Evolutionary conservation across 2,797 vertebrate species (phyloP).

Genomic region (Emydoidea blandingii): DNA sequence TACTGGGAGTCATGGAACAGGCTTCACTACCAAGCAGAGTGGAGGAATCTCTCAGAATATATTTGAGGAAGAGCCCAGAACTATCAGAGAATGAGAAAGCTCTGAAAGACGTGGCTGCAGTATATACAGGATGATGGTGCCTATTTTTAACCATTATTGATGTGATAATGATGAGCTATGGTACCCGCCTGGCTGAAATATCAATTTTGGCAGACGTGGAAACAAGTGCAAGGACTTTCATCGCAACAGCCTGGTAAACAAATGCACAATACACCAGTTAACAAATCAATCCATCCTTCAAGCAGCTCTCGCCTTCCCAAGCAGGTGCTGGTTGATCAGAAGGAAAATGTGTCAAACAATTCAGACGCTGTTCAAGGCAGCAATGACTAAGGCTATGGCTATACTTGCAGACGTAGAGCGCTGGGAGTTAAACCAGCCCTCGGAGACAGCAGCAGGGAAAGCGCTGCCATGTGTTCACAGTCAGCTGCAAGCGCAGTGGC

Average conservation of each 20-base stretch:
- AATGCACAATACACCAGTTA: background rate
- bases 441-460: no score
- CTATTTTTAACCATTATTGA: constrained; percentile 37
- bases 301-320: constrained; percentile 48
- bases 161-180: background rate
- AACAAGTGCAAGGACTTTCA: constrained; percentile 8
- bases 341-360: constrained; percentile 24
- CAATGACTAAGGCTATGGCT: background rate
- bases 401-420: no score
- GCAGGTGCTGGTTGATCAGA: constrained; percentile 35
- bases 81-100: background rate
- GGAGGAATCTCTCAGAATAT: background rate
- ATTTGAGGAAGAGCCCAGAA: background rate
- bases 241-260: constrained; percentile 18
- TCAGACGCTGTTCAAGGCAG: background rate
- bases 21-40: background rate
- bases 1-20: fast-evolving
- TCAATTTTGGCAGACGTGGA: constrained; percentile 18
- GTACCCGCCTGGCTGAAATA: constrained; percentile 29
- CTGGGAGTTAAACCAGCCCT: no score
- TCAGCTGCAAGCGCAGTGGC: no score
- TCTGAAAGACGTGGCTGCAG: background rate
- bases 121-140: fast-evolving
- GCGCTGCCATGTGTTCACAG: no score
- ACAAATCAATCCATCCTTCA: constrained; percentile 56